Percentiles rank a stretch among this genome's conserved stretches.
Conservation (phyloP, 2,113 vertebrate species). For the Corydoras sp. region DNA sequence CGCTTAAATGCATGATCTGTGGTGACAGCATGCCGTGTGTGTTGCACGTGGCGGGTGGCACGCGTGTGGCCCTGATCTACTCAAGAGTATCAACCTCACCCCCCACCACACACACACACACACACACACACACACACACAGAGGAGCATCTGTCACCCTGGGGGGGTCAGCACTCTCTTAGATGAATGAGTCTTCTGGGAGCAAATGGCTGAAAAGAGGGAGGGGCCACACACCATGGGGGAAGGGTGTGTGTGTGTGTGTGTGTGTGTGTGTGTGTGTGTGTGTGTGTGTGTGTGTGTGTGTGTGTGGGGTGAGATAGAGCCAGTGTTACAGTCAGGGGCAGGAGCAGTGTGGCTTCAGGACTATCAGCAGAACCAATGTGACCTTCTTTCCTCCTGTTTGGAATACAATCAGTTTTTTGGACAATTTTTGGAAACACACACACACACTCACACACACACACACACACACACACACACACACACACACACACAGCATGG, state of each 20-base stretch:
- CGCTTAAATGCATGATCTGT: conserved; percentile 1
- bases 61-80: conserved; percentile 23
- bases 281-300: conserved; percentile 28
- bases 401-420: conserved; percentile 32
- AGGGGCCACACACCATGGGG: conserved; percentile 64
- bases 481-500: neutral
- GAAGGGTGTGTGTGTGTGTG: conserved; percentile 8
- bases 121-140: conserved; percentile 3
- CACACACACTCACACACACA: conserved; percentile 14
- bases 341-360: conserved; percentile 47
- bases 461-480: neutral
- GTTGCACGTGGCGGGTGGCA: conserved; percentile 11
- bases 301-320: conserved; percentile 49
- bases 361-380: conserved; percentile 61
- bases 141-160: conserved; percentile 92
- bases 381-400: conserved; percentile 36
- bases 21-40: conserved; percentile 17
- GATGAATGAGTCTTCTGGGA: conserved; percentile 94
- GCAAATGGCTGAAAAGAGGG: conserved; percentile 91
- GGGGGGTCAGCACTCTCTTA: conserved; percentile 73
- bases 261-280: conserved; percentile 24
- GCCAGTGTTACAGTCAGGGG: conserved; percentile 43
- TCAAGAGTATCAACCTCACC: conserved; percentile 54
- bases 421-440: neutral
- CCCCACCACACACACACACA: conserved; percentile 28